A percentile compares a stretch with the other conserved stretches of the same genome.
Evolutionary conservation across 2,797 vertebrate genomes (phyloP).

Genomic region (Lycodopsis pacificus): DNA sequence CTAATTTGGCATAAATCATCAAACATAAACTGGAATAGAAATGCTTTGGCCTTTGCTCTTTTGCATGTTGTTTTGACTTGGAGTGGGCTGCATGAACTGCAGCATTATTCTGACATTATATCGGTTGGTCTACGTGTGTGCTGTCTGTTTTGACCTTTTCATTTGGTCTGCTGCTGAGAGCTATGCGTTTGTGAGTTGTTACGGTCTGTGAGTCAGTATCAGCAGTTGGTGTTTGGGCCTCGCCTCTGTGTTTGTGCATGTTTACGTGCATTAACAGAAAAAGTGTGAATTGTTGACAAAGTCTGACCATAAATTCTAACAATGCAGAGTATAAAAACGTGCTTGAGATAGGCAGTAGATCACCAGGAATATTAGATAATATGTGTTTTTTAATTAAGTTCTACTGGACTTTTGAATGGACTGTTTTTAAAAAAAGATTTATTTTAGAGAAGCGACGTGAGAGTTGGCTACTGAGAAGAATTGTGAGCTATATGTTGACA

Average conservation of each 20-base stretch:
- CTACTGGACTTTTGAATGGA: neutral
- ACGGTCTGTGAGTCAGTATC: neutral
- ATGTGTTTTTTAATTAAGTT: neutral
- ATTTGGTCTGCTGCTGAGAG: constrained; percentile 5
- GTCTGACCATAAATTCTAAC: neutral
- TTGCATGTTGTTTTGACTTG: constrained; percentile 31
- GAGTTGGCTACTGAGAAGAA: neutral
- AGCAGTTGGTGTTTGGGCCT: neutral
- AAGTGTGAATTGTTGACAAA: neutral
- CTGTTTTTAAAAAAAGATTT: neutral
- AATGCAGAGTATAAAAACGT: neutral
- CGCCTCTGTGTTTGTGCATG: constrained; percentile 11
- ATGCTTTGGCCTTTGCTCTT: constrained; percentile 27
- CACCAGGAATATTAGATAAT: neutral
- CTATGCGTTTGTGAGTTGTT: neutral
- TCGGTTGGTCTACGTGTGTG: constrained; percentile 2
- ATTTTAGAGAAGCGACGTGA: neutral
- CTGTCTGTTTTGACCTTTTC: constrained; percentile 8
- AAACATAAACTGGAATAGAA: constrained; percentile 59
- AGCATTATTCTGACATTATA: neutral
- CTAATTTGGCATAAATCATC: neutral
- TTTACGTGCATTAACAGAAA: neutral
- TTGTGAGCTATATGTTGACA: neutral
- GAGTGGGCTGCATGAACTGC: constrained; percentile 41
- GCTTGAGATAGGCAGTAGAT: neutral